Evolutionary conservation across 2,113 vertebrate genomes (phyloP).

Genomic region (Mus pahari): DNA sequence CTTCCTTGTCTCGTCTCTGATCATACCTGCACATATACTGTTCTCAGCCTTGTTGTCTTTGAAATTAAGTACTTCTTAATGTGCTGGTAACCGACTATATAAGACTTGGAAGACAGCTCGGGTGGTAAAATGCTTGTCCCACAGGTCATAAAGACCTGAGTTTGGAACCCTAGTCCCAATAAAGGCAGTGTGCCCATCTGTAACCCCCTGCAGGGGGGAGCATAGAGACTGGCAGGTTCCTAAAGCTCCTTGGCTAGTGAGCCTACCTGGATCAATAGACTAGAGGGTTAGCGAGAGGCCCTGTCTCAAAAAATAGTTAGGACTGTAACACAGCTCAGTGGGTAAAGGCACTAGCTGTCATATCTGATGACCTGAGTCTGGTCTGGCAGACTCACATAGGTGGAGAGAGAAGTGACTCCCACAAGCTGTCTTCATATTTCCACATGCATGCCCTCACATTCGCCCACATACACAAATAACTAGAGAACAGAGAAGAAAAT

Average conservation of each 20-base stretch:
- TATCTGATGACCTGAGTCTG: not conserved
- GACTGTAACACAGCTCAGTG: not conserved
- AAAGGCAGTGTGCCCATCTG: not conserved
- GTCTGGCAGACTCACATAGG: not conserved
- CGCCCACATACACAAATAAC: not conserved
- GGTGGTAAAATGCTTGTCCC: not conserved
- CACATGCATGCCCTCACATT: not conserved
- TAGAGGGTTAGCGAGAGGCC: not conserved
- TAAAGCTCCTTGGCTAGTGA: not conserved
- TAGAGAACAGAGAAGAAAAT: not conserved
- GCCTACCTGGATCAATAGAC: not conserved
- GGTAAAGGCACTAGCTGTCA: not conserved
- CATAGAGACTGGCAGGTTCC: not conserved
- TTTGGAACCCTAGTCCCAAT: not conserved
- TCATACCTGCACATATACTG: not conserved
- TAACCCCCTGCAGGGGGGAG: not conserved
- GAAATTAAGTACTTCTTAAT: conserved; percentile 54
- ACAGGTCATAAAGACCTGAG: not conserved
- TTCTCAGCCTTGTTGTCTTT: conserved; percentile 19
- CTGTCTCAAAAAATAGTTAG: not conserved
- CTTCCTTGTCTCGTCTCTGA: not conserved
- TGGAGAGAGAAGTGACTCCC: not conserved
- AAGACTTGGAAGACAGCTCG: not conserved
- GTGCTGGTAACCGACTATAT: conserved; percentile 13
- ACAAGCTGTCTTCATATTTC: not conserved